phyloP scores from a whole-genome alignment of 2,797 vertebrate species.

The Garrulus glandarius region DNA sequence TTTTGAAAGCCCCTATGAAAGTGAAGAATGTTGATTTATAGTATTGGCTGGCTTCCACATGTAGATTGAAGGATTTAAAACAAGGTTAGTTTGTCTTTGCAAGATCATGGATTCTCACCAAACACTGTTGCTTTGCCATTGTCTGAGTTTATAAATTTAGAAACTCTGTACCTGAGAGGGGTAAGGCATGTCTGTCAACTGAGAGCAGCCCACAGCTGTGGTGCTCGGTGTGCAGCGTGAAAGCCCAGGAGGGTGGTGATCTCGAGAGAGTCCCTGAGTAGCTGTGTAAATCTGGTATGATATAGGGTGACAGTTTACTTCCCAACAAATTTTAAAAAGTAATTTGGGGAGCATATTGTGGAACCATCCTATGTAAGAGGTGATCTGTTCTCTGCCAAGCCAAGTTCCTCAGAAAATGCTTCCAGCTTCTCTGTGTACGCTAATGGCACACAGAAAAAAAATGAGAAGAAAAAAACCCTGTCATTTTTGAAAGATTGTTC shows the following conservation, averaged over 20 bases:
- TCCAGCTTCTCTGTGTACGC: background rate
- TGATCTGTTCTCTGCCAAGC: background rate
- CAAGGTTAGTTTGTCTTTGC: constrained; percentile 24
- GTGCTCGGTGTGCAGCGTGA: accelerated
- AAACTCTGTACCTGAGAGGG: background rate
- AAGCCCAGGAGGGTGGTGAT: background rate
- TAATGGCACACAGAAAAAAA: background rate
- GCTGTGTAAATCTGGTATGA: background rate
- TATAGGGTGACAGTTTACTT: background rate
- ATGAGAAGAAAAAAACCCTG: background rate
- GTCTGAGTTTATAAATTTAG: constrained; percentile 50
- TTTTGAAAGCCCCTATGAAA: constrained; percentile 48
- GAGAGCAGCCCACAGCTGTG: background rate
- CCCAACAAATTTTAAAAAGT: background rate
- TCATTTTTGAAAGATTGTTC: constrained; percentile 9
- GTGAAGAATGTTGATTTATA: constrained; percentile 56
- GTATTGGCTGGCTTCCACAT: constrained; percentile 20
- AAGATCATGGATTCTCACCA: background rate
- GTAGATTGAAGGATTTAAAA: constrained; percentile 46
- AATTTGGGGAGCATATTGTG: background rate
- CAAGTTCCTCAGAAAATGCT: background rate
- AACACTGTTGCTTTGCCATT: constrained; percentile 1
- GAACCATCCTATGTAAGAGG: background rate
- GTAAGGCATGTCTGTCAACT: background rate
- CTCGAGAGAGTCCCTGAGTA: background rate